Conservation (phyloP, 2,888 invertebrate genomes). For the Eurytoma adleriae region DNA sequence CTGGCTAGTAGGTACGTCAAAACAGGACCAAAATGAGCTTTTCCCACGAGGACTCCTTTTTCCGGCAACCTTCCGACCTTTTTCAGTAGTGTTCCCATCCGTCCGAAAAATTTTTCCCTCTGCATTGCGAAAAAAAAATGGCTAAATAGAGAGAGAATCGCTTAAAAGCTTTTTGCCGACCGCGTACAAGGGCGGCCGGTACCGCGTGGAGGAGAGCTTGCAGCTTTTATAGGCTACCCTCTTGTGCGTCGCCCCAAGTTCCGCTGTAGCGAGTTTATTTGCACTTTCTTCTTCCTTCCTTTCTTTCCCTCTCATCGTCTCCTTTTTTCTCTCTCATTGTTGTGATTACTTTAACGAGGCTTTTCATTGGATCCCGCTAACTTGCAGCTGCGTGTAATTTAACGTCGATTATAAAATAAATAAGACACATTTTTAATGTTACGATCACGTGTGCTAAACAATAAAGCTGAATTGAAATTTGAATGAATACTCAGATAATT, state of each 20-base stretch:
- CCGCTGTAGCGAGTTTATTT: neutral
- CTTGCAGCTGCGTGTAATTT: neutral
- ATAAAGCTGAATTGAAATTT: too few species aligned
- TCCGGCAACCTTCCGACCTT: neutral
- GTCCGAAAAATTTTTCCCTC: constrained; percentile 3
- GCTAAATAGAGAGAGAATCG: too few species aligned
- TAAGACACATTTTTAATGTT: too few species aligned
- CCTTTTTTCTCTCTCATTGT: neutral
- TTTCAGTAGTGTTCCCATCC: neutral
- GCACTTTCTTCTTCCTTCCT: neutral
- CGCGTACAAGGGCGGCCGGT: neutral
- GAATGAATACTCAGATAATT: too few species aligned
- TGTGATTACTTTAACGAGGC: neutral
- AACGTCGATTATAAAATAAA: neutral
- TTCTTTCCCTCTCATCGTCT: neutral
- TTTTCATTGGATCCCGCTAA: neutral
- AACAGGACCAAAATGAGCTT: neutral
- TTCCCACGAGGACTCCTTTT: too few species aligned
- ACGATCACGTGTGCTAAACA: too few species aligned
- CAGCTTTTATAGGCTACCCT: constrained; percentile 40
- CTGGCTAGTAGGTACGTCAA: neutral
- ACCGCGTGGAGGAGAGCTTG: neutral
- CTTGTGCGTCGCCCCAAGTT: neutral
- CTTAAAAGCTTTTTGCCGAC: constrained; percentile 32
- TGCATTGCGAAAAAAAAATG: too few species aligned